These are phyloP conservation scores for Eurosta solidaginis DNA, from an alignment of 1,140 invertebrate species.

Conservation along the genomic window DNA sequence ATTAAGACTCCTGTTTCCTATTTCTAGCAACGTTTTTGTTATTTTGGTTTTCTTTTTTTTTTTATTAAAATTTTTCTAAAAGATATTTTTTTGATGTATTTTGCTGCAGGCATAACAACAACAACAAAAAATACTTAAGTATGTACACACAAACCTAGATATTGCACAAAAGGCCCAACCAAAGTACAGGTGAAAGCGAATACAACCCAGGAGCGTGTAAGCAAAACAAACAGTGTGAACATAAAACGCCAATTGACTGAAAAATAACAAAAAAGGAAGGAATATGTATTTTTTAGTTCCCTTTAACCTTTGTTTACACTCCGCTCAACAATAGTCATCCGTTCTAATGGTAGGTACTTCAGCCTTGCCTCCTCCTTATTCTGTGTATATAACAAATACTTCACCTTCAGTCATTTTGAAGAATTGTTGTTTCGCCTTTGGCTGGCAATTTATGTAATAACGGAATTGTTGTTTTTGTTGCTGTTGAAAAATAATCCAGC, in stretches of 20 bases:
- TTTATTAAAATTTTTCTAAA: background rate
- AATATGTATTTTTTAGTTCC: background rate
- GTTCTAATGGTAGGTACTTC: background rate
- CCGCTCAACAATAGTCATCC: background rate
- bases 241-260: slow-evolving; percentile 10
- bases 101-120: slow-evolving; percentile 16
- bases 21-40: background rate
- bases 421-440: slow-evolving; percentile 16
- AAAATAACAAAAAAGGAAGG: background rate
- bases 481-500: background rate
- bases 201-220: background rate
- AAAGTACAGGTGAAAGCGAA: background rate
- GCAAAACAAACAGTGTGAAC: background rate
- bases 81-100: slow-evolving; percentile 18
- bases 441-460: background rate
- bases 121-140: too few relatives aligned
- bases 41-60: background rate
- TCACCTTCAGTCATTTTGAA: background rate
- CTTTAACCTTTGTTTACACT: background rate
- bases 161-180: background rate
- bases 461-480: background rate
- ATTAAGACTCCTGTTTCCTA: background rate
- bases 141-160: background rate
- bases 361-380: background rate
- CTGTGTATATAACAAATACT: background rate